A percentile compares a stretch with the other conserved stretches of the same genome.
phyloP scores from a whole-genome alignment of 1,140 invertebrate genomes.

The Listronotus oregonensis region DNA sequence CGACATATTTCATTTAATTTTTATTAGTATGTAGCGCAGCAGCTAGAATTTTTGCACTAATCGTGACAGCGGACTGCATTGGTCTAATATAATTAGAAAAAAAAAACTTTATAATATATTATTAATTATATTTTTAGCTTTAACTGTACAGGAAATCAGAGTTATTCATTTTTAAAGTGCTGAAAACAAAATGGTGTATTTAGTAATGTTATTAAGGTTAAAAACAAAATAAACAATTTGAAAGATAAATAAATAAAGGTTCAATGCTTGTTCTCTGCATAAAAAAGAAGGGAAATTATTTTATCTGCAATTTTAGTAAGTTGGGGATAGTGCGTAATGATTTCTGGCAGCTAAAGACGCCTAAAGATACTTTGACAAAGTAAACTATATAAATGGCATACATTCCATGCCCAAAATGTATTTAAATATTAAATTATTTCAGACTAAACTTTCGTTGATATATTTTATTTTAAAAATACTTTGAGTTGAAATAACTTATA shows the following conservation, averaged over 20 bases:
- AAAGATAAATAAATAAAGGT: conserved; percentile 9
- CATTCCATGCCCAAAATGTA: too few relatives aligned
- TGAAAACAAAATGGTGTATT: conserved; percentile 18
- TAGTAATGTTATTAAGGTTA: conserved; percentile 9
- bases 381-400: too few relatives aligned
- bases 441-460: too few relatives aligned
- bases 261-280: conserved; percentile 7
- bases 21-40: conserved; percentile 45
- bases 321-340: too few relatives aligned
- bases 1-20: conserved; percentile 50
- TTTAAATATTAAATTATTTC: too few relatives aligned
- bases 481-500: too few relatives aligned
- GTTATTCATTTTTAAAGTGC: conserved; percentile 33
- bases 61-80: conserved; percentile 51
- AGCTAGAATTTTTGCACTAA: conserved; percentile 52
- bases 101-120: conserved; percentile 27
- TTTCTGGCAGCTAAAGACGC: too few relatives aligned
- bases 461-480: too few relatives aligned
- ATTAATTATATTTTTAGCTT: conserved; percentile 54
- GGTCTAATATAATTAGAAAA: conserved; percentile 41
- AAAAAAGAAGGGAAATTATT: background rate
- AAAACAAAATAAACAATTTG: conserved; percentile 37
- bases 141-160: conserved; percentile 55
- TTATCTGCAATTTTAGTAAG: background rate
- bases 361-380: too few relatives aligned